Evolutionary conservation across 2,797 vertebrate genomes (phyloP), one percentile per base, ranked within the genome.

Genomic region (Gallinago nigripennis): DNA sequence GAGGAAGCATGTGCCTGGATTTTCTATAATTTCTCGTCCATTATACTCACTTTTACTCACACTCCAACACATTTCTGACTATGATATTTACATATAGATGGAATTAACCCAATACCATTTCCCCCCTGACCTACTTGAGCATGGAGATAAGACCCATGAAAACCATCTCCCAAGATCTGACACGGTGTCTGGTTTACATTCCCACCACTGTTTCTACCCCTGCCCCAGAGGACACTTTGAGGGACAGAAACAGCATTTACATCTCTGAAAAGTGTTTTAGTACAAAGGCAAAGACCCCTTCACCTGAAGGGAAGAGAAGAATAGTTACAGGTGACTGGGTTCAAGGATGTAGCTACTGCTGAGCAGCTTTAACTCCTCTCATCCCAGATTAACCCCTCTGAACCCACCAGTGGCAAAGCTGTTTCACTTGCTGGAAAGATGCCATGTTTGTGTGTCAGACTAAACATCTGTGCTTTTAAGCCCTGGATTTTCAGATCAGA

Each of bases 361-460:
- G 89, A 94, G 93, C 79, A 90, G 95, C 91, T 96, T 97, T 96
- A 92, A 96, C 95, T 97, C 94, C 92, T 97, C 86, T 97, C 83
- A 97, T 96, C 96, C 96, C 93, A 88, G 90, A 94, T 96, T 78
- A 96, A 88, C 86, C 88, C 92, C 95, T 95, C 83, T 1, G 73
- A 94, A 57, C 45, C 25, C 64, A 56, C 8, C 73, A 75, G 79
- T 4, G 0, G 25, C 46, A 61, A 81, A 84, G 92, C 68, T 57
- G 45, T 66, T 84, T 48, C 58, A 56, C 54, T 92, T 56, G 79
- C 91, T 91, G 90, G 92, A 65, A 80, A 4, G 39, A 63, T 68
- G 70, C 77, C 76, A n/a, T 1, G 1, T 68, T 79, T 76, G 82
- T 65, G 65, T 82, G 81, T 86, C 66, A 65, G 37, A 64, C 43